Base-by-base conservation (phyloP, 2,797 vertebrate species). In the Megaceryle alcyon region DNA sequence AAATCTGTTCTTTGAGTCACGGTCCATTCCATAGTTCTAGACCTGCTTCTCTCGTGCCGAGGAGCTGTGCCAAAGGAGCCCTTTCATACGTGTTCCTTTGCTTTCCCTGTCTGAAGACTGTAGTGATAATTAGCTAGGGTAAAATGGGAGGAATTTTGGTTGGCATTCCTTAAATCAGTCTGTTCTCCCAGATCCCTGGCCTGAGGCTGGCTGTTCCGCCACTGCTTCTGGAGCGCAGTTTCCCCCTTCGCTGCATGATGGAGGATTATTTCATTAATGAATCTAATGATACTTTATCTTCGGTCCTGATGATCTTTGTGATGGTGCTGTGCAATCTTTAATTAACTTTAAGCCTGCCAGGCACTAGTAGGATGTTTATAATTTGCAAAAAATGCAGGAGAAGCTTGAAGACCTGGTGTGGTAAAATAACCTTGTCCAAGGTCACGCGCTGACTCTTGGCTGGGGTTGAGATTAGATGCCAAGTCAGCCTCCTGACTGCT, bases 321-420 rank as follows among this genome's bases (percentile, higher is more conserved):
- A 85, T 14, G 48, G 71, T 68, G 81, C 86, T 81, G 41, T 89
- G 77, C 65, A 86, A 71, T 77, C 68, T 91, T 94, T 97, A 96
- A 95, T 97, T 97, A 96, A 95, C 79, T 93, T 95, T 72, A 68
- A 93, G 90, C 91, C 92, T 95, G 91, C 80, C 88, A 91, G 94
- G 90, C 81, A 81, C 78, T 66, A 31, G 0, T 6, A 88, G 72
- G 75, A 71, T 49, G 68, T 65, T 94, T 92, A 63, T 87, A 93
- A 95, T 82, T 53, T 75, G 54, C 71, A 77, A 59, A 77, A 59
- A 87, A 68, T 5, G 43, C 65, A 75, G 70, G 28, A 78, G 91
- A 54, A 94, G 8, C 48, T 84, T 4, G n/a, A 83, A 90, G 44
- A 49, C n/a, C 56, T 87, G 65, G 33, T 7, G 1, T 78, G 82